Base-by-base conservation (phyloP, 2,888 invertebrate species). In the Eulithis prunata region DNA sequence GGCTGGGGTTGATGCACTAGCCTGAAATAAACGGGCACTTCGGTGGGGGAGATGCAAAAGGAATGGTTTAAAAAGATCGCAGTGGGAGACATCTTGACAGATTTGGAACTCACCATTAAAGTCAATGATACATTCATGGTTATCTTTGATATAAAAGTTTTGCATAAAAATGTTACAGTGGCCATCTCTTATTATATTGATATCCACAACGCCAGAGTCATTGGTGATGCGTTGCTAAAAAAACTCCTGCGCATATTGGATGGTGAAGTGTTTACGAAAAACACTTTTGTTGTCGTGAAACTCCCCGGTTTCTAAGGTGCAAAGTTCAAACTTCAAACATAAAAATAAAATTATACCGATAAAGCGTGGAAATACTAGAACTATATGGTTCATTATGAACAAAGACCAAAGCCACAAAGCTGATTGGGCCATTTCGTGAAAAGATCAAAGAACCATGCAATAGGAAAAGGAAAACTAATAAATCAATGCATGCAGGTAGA, bases 1-100 rank as follows among this genome's bases (percentile, higher is more conserved):
- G 74, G 57, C 68, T 62, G 67, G 74, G 78, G 78, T 77, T 76
- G 77, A 70, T 77, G 78, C 76, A 73, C 78, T 66, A 36, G 64
- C 49, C 68, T 64, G 53, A 71, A 73, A 73, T 71, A 71, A 67
- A 68, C 56, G 46, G 28, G 38, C 52, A 51, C 47, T 14, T 32
- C 38, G 11, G 14, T 41, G 38, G 21, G 58, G 46, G 57, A n/a
- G n/a, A 49, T 58, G 63, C 45, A 56, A 59, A 54, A 53, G 52
- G 28, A 51, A 36, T 49, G 12, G 51, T 32, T 43, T 6, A 4
- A 38, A 46, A 64, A 56, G 49, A 51, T 45, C 64, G 13, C 60
- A 52, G 51, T 60, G 60, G 60, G 56, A 65, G 60, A 60, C n/a
- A 11, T 32, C 13, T 55, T 41, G 41, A 54, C 54, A 14, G 38